Evolutionary conservation across 2,797 vertebrate species (phyloP).

Genomic region (Pteropus rufus): DNA sequence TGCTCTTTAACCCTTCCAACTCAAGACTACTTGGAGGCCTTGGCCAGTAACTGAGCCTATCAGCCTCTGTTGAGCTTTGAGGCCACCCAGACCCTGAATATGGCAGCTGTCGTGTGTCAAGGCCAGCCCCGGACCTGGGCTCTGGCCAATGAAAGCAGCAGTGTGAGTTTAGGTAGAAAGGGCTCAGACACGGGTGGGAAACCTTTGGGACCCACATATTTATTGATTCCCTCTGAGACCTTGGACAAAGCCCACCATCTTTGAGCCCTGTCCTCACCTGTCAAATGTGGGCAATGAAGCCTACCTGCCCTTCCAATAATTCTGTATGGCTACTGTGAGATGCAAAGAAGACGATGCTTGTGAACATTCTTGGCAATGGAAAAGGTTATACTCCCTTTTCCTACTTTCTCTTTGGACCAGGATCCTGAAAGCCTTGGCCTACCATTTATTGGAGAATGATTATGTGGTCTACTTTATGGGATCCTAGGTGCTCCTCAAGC

Average conservation of each 20-base stretch:
- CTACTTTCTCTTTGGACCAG: background rate
- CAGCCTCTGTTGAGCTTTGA: background rate
- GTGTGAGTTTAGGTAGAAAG: background rate
- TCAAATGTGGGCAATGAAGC: background rate
- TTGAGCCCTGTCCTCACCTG: background rate
- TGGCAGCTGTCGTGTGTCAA: background rate
- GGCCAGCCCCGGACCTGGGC: background rate
- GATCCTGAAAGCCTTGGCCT: background rate
- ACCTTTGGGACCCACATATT: background rate
- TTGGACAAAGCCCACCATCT: background rate
- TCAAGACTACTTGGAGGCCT: background rate
- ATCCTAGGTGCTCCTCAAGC: background rate
- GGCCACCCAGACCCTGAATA: background rate
- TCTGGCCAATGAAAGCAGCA: background rate
- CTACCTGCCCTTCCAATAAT: background rate
- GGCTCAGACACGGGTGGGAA: background rate
- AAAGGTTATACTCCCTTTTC: background rate
- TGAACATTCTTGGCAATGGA: background rate
- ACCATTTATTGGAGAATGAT: background rate
- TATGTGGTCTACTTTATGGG: background rate
- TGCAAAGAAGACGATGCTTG: background rate
- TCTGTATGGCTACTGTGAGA: background rate
- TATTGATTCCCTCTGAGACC: background rate
- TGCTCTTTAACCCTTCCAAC: background rate
- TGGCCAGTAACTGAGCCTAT: background rate